Conservation (phyloP, 2,888 invertebrate genomes). For the Trachelus iudaicus region DNA sequence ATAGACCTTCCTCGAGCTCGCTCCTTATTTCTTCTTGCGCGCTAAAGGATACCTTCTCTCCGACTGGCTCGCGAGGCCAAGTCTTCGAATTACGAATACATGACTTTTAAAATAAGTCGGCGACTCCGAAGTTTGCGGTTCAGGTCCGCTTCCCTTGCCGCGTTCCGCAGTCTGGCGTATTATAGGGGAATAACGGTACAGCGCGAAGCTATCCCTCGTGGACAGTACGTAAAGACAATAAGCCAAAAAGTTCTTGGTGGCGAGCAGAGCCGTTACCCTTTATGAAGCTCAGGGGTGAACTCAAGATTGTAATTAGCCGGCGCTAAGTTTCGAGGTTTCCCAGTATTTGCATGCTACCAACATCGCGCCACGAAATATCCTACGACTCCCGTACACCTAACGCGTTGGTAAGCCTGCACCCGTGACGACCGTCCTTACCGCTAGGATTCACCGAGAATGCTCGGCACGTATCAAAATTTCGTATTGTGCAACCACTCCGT, state of each 20-base stretch:
- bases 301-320: conserved; percentile 64
- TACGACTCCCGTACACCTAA: neutral
- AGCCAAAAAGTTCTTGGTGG: conserved; percentile 60
- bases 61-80: conserved; percentile 6
- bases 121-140: conserved; percentile 25
- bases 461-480: conserved; percentile 60
- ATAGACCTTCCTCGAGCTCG: neutral
- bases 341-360: conserved; percentile 54
- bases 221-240: conserved; percentile 62
- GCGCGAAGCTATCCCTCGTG: conserved; percentile 45
- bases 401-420: neutral
- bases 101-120: conserved; percentile 37
- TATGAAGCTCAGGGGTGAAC: conserved; percentile 62
- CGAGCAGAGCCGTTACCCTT: conserved; percentile 51
- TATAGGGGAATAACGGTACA: conserved; percentile 2
- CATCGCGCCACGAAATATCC: neutral
- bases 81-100: conserved; percentile 31
- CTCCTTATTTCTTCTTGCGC: neutral
- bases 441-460: conserved; percentile 36
- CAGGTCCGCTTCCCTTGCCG: conserved; percentile 16
- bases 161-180: neutral
- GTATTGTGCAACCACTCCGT: conserved; percentile 31
- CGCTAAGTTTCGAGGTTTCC: conserved; percentile 59
- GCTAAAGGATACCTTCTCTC: neutral
- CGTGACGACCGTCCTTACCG: neutral